These are phyloP conservation scores for Xiphophorus birchmanni DNA, from an alignment of 2,797 vertebrate species.

Conservation along the genomic window DNA sequence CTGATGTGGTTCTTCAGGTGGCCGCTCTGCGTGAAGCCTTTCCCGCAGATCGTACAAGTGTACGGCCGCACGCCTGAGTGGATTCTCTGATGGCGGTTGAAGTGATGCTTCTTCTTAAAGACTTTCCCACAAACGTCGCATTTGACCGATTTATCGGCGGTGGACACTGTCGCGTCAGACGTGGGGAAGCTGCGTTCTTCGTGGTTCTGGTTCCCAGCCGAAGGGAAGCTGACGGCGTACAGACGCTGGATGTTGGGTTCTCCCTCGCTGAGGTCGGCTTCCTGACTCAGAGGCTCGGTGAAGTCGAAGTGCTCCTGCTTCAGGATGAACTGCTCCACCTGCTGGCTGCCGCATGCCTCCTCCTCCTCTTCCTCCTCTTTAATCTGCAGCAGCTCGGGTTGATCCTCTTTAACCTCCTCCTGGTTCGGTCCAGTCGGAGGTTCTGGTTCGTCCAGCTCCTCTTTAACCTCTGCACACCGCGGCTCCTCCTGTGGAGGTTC, in stretches of 20 bases:
- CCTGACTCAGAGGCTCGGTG: background rate
- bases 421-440: background rate
- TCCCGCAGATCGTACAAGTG: background rate
- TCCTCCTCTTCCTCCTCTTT: background rate
- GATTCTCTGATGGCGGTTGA: background rate
- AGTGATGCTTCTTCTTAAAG: slow-evolving; percentile 1
- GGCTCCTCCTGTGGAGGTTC: background rate
- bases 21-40: background rate
- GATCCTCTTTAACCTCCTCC: background rate
- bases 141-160: background rate
- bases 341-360: background rate
- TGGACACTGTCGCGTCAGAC: background rate
- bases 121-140: background rate
- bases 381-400: background rate
- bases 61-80: background rate
- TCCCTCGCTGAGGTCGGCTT: background rate
- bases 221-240: background rate
- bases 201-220: background rate
- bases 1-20: background rate
- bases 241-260: background rate
- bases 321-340: slow-evolving; percentile 2
- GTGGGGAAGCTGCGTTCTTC: background rate
- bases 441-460: background rate
- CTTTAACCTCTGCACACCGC: background rate
- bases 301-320: background rate